Base-by-base conservation (phyloP, 2,113 vertebrate genomes). In the Xyliphius kryptos region DNA sequence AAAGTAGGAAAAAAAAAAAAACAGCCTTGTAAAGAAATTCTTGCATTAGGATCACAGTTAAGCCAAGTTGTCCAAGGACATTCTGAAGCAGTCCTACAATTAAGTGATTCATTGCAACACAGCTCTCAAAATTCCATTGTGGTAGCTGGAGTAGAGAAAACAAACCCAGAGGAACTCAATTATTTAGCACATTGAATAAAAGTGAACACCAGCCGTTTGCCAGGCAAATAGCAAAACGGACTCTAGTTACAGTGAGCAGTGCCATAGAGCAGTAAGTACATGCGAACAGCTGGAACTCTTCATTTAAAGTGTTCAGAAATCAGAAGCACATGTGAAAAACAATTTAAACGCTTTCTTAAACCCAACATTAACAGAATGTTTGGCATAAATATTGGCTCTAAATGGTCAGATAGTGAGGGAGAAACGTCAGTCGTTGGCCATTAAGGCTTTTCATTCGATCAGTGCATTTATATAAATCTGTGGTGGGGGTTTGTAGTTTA, bases 321-420 rank as follows among this genome's bases (percentile, higher is more conserved):
- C 21, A 65, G 55, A 56, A 76, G 66, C 74, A 76, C 61, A 73
- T 71, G 56, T 56, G 49, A 61, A 15, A 60, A n/a, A 57, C 38
- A 47, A 67, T 73, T 71, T 65, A 71, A 41, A 46, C 14, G 48
- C 41, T 22, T 20, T 48, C 59, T 58, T 56, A 59, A 32, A 32
- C 26, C 26, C 26, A 32, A 32, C 26, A 32, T 3, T 32, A 1
- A 32, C 26, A 32, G 26, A 32, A 32, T 6, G 26, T 32, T 32
- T 32, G 26, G 26, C 26, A 32, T 32, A 32, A 32, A 32, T 32
- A 32, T 32, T 32, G 26, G 26, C 26, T 32, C 2, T 3, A 6
- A 6, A 32, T 6, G 26, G 26, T 32, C 26, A 32, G 7, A 32
- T 1, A 32, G 26, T 6, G 7, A 32, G 26, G 4, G 26, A 32